Conservation (phyloP, 2,113 vertebrate genomes). For the Hemicordylus capensis region DNA sequence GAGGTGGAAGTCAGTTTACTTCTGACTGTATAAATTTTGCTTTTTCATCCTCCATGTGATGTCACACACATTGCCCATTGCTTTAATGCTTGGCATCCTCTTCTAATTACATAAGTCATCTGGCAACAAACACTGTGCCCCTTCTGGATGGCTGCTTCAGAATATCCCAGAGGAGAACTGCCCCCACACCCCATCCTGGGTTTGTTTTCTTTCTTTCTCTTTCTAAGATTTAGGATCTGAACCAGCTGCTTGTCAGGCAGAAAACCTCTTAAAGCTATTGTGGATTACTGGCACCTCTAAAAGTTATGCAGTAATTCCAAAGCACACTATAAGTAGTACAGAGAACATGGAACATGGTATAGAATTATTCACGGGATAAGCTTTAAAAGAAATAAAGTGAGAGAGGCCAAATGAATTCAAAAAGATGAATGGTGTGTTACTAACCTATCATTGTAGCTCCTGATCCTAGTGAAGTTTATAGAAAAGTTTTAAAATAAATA, state of each 20-base stretch:
- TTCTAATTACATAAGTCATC: background rate
- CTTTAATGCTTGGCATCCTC: background rate
- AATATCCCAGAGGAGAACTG: background rate
- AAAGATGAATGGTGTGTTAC: background rate
- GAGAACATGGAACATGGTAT: background rate
- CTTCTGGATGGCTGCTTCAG: conserved; percentile 6
- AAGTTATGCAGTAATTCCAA: background rate
- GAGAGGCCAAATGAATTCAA: background rate
- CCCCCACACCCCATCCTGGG: background rate
- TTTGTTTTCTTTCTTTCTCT: too few species aligned
- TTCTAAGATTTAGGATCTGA: background rate
- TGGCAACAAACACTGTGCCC: background rate
- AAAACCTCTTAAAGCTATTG: background rate
- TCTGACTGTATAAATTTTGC: background rate
- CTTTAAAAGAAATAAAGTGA: background rate
- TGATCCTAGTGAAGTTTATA: background rate
- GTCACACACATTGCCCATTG: background rate
- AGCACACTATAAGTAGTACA: background rate
- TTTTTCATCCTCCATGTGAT: background rate
- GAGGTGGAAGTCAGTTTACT: background rate
- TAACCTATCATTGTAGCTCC: background rate
- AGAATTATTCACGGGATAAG: background rate
- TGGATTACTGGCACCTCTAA: background rate
- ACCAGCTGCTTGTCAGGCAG: background rate
- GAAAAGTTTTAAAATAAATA: background rate